Evolutionary conservation across 2,113 vertebrate species (phyloP), one percentile per base, ranked within the genome.

Genomic region (Pterophyllum scalare): DNA sequence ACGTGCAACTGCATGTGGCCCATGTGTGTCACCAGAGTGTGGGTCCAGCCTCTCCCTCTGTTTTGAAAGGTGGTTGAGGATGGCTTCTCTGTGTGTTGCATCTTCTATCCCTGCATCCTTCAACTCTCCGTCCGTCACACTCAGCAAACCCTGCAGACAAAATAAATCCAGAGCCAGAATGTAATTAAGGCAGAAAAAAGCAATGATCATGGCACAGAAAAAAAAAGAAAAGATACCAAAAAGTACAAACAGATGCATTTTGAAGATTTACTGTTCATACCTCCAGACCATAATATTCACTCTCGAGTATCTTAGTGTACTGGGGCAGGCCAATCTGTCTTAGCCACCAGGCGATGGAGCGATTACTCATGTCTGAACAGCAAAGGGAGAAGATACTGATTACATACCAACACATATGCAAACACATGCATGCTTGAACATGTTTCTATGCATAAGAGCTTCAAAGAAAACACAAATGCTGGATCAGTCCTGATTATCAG

Each of bases 291-390:
- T 95, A 96, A 84, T 93, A 95, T 87, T 94, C 93, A 3, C 85
- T 92, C 82, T 96, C 96, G n/a, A 96, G 93, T 3, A 49, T 72
- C 79, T 93, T 94, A 80, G 87, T 95, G 90, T 96, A 96, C 89
- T 96, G 95, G 2, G 95, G 87, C 59, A 96, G 92, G 43, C 92
- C 94, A 2, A 95, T 94, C 88, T 95, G 93, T 54, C 49, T 90
- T 80, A 96, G 93, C 95, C 95, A 96, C 94, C 95, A 96, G 49
- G 95, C 91, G n/a, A 96, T 96, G 52, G 96, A 96, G 61, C 95
- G 95, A 88, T 95, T 95, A 92, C 88, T 96, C 96, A 96, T 96
- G 87, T 86, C 94, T 94, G 77, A 84, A 86, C 77, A 72, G 31
- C 67, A 88, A 61, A 77, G 28, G 2, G 31, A 77, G 59, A 72